Evolutionary conservation across 2,113 vertebrate genomes (phyloP).

Genomic region (Peromyscus californicus): DNA sequence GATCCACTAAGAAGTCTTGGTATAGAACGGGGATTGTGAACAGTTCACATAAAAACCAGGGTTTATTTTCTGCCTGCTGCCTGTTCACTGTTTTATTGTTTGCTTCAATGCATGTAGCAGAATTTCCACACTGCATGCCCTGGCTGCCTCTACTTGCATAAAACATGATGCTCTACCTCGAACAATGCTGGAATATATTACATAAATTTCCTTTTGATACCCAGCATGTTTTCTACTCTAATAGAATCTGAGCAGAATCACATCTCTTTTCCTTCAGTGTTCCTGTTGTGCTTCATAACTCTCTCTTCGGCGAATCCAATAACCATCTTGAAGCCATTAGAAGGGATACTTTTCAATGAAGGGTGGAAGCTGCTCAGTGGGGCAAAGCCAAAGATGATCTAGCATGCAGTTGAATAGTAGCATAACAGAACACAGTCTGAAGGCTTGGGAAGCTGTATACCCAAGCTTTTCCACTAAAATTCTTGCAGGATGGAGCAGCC

Average conservation of each 20-base stretch:
- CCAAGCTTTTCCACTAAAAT: background rate
- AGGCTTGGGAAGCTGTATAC: background rate
- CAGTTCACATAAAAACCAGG: constrained; percentile 70
- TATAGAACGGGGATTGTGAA: constrained; percentile 42
- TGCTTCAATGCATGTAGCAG: constrained; percentile 80
- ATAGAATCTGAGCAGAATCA: constrained; percentile 86
- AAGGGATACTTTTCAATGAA: constrained; percentile 77
- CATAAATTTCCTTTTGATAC: constrained; percentile 90
- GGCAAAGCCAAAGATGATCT: constrained; percentile 81
- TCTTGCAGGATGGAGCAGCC: background rate
- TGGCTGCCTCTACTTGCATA: constrained; percentile 86
- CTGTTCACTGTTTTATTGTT: constrained; percentile 84
- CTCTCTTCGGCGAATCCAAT: constrained; percentile 85
- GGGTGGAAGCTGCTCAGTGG: constrained; percentile 79
- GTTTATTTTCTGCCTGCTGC: constrained; percentile 81
- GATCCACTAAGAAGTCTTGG: constrained; percentile 17
- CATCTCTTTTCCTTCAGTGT: constrained; percentile 78
- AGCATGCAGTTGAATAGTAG: constrained; percentile 78
- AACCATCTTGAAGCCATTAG: constrained; percentile 84
- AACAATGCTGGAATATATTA: constrained; percentile 90
- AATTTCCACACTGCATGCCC: constrained; percentile 75
- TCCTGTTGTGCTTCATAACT: constrained; percentile 84
- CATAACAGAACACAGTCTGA: constrained; percentile 26
- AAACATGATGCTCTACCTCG: constrained; percentile 86
- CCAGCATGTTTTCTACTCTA: constrained; percentile 87